phyloP scores from a whole-genome alignment of 2,113 vertebrate genomes.

The Chlorodrepanis virens region DNA sequence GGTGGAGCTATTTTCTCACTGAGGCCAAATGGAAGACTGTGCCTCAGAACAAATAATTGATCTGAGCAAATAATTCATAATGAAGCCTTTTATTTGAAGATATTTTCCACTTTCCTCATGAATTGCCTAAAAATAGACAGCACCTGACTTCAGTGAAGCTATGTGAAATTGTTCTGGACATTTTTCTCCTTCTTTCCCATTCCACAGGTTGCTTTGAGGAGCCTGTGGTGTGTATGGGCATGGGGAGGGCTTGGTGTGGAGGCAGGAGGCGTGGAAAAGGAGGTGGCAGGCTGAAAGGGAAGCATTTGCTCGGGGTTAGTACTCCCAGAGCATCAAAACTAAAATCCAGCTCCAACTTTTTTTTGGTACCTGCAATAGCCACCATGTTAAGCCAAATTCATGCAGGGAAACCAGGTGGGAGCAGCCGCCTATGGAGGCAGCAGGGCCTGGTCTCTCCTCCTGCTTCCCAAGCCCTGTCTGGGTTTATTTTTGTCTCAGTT shows the following conservation, averaged over 20 bases:
- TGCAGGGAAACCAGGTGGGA: background rate
- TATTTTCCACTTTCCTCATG: background rate
- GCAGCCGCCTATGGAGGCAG: background rate
- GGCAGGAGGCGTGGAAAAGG: too few relatives aligned
- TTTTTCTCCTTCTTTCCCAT: background rate
- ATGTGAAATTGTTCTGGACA: background rate
- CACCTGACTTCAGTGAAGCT: background rate
- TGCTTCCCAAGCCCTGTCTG: background rate
- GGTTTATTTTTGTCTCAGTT: background rate
- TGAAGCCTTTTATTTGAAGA: conserved; percentile 4
- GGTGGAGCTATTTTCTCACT: background rate
- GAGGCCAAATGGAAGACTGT: background rate
- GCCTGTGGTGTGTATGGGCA: accelerated
- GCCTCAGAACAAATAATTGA: conserved; percentile 1
- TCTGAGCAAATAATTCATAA: conserved; percentile 23
- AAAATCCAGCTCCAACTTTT: accelerated
- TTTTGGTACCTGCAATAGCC: background rate
- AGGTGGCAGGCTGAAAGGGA: background rate
- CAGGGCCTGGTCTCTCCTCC: background rate
- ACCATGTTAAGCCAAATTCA: background rate
- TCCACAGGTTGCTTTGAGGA: background rate
- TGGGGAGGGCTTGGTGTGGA: background rate
- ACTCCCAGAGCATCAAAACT: accelerated
- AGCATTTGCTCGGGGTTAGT: accelerated
- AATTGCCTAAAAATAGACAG: background rate